A percentile compares a stretch with the other conserved stretches of the same genome.
Evolutionary conservation across 2,113 vertebrate species (phyloP).

Genomic region (Hydrolagus affinis): DNA sequence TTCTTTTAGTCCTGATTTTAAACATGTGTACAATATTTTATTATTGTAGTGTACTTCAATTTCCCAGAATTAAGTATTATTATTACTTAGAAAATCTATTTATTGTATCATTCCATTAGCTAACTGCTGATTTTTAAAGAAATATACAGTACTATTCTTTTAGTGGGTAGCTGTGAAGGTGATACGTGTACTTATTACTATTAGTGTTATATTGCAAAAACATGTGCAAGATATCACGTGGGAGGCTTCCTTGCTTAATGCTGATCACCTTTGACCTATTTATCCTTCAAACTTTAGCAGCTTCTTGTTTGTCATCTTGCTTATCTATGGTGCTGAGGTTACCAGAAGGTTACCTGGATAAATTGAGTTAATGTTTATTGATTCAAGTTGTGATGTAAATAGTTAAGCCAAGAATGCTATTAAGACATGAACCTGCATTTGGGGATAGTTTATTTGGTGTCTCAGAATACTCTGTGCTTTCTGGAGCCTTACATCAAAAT

Average conservation of each 20-base stretch:
- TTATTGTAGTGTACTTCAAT: too few species aligned
- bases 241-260: neutral
- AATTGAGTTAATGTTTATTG: conserved; percentile 1
- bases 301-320: neutral
- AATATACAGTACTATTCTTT: neutral
- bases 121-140: too few species aligned
- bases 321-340: neutral
- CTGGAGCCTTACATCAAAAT: neutral
- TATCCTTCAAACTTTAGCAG: neutral
- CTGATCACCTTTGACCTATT: neutral
- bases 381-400: conserved; percentile 9
- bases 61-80: too few species aligned
- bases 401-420: neutral
- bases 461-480: neutral
- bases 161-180: neutral
- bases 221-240: neutral
- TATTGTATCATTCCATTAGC: too few species aligned
- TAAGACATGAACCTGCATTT: neutral
- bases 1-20: too few species aligned
- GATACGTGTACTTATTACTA: neutral
- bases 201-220: neutral
- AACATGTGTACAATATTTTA: too few species aligned
- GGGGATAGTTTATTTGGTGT: neutral
- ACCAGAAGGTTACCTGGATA: neutral
- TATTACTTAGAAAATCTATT: too few species aligned